Conservation (phyloP, 2,113 vertebrate genomes). For the Colossoma macropomum region DNA sequence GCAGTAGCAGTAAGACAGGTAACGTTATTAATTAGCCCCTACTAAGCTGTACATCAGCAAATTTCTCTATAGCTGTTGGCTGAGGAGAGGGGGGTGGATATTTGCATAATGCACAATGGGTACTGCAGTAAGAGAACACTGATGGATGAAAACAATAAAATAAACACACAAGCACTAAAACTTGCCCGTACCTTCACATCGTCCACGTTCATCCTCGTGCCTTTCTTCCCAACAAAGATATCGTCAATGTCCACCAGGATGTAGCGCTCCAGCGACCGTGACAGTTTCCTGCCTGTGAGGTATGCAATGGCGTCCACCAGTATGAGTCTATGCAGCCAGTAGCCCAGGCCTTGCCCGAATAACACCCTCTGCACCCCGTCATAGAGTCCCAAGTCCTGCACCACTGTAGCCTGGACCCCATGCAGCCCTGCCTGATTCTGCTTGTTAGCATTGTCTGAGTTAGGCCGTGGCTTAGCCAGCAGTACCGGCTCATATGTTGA, state of each 20-base stretch:
- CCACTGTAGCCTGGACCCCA: conserved; percentile 80
- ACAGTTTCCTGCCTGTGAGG: conserved; percentile 89
- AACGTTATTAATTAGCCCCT: too few species aligned
- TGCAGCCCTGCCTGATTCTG: conserved; percentile 59
- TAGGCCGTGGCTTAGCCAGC: conserved; percentile 78
- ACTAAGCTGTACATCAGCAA: too few species aligned
- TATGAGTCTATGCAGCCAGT: conserved; percentile 95
- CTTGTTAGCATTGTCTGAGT: conserved; percentile 67
- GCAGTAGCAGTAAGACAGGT: too few species aligned
- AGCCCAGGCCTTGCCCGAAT: conserved; percentile 93
- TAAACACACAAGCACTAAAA: background rate
- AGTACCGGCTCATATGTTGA: conserved; percentile 94
- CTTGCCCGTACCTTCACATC: conserved; percentile 91
- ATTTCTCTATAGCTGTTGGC: too few species aligned
- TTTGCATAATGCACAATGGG: too few species aligned
- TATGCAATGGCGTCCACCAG: conserved; percentile 91
- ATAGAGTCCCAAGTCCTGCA: conserved; percentile 92
- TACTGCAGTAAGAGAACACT: too few species aligned
- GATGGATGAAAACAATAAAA: too few species aligned
- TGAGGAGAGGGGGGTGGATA: too few species aligned
- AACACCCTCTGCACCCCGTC: conserved; percentile 93
- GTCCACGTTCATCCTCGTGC: conserved; percentile 93
- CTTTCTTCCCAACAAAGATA: conserved; percentile 96
- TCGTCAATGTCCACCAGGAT: conserved; percentile 95
- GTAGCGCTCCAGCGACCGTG: conserved; percentile 88